Evolutionary conservation across 2,888 invertebrate genomes (phyloP).

Genomic region (Euspilapteryx auroguttella): DNA sequence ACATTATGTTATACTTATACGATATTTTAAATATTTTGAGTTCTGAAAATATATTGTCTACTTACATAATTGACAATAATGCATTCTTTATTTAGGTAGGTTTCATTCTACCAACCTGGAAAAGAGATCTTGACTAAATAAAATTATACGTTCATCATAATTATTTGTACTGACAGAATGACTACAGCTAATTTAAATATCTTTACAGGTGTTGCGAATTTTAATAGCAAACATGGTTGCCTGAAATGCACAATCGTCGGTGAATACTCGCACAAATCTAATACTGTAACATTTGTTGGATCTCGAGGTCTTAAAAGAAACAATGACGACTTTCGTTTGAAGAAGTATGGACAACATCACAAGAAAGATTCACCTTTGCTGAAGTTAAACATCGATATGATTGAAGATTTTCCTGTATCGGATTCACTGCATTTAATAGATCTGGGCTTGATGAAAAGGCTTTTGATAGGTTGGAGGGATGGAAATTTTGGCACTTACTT

Average conservation of each 20-base stretch:
- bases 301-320: conserved; percentile 6
- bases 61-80: too few relatives aligned
- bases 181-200: too few relatives aligned
- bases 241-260: conserved; percentile 9
- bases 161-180: too few relatives aligned
- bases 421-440: conserved; percentile 13
- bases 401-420: conserved; percentile 11
- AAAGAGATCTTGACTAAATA: too few relatives aligned
- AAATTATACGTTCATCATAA: too few relatives aligned
- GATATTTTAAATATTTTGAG: too few relatives aligned
- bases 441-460: conserved; percentile 11
- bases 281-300: conserved; percentile 7
- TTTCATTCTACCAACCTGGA: background rate
- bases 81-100: background rate
- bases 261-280: conserved; percentile 9
- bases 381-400: conserved; percentile 11
- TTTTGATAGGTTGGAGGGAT: conserved; percentile 10
- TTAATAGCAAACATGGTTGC: conserved; percentile 9
- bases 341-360: conserved; percentile 11
- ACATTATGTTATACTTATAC: too few relatives aligned
- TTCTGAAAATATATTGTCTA: too few relatives aligned
- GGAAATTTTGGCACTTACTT: conserved; percentile 9
- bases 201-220: conserved; percentile 9
- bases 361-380: conserved; percentile 11
- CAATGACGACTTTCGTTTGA: conserved; percentile 10